Evolutionary conservation across 2,888 invertebrate genomes (phyloP).

Genomic region (Drosophila nigricruria): DNA sequence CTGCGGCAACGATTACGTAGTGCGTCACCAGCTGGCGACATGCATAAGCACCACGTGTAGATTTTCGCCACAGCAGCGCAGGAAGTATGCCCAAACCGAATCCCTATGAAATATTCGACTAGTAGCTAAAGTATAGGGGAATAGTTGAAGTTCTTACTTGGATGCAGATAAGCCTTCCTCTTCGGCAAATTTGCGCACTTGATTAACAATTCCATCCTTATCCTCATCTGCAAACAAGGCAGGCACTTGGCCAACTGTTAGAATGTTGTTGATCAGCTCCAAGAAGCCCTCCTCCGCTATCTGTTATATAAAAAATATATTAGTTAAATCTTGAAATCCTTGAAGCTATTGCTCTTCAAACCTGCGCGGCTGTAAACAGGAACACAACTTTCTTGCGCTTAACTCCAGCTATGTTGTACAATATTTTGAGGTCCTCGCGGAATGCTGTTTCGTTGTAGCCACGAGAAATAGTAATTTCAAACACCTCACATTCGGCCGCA

Average conservation of each 20-base stretch:
- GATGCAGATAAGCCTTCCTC: slow-evolving; percentile 90
- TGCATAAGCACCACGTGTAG: slow-evolving; percentile 95
- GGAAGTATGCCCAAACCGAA: slow-evolving; percentile 94
- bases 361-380: slow-evolving; percentile 93
- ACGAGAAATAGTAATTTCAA: slow-evolving; percentile 93
- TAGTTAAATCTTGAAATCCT: neutral
- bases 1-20: slow-evolving; percentile 94
- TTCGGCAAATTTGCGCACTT: slow-evolving; percentile 89
- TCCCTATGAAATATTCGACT: slow-evolving; percentile 87
- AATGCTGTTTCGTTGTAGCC: slow-evolving; percentile 94
- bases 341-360: slow-evolving; percentile 62
- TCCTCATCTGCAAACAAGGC: slow-evolving; percentile 95
- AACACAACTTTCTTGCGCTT: slow-evolving; percentile 93
- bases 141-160: slow-evolving; percentile 86
- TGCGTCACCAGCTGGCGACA: slow-evolving; percentile 94
- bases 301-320: slow-evolving; percentile 72
- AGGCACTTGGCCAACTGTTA: slow-evolving; percentile 95
- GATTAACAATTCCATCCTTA: slow-evolving; percentile 91
- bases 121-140: slow-evolving; percentile 24
- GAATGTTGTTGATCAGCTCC: slow-evolving; percentile 95
- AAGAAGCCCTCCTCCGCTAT: slow-evolving; percentile 93
- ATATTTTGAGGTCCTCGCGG: slow-evolving; percentile 93
- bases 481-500: slow-evolving; percentile 93
- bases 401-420: slow-evolving; percentile 92
- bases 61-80: slow-evolving; percentile 91